Evolutionary conservation across 2,888 invertebrate genomes (phyloP).

Genomic region (Heteromurus nitidus): DNA sequence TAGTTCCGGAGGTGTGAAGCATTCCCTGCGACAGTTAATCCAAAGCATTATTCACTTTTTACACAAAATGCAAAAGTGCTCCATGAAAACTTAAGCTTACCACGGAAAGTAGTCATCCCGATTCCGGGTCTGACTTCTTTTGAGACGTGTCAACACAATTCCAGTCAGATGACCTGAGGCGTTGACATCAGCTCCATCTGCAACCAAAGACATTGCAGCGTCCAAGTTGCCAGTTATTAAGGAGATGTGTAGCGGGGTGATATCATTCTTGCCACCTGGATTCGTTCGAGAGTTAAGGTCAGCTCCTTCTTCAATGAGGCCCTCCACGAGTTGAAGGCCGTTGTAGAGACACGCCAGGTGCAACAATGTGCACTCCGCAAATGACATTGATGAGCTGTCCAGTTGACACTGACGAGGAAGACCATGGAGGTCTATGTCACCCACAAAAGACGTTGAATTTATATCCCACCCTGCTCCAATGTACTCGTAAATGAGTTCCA

Average conservation of each 20-base stretch:
- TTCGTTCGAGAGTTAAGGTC: conserved; percentile 18
- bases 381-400: too few relatives aligned
- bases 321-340: conserved; percentile 3
- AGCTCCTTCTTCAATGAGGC: conserved; percentile 19
- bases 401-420: too few relatives aligned
- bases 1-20: conserved; percentile 9
- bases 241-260: conserved; percentile 23
- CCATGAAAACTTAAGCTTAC: neutral
- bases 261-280: neutral
- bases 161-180: neutral
- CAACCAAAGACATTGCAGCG: neutral
- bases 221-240: neutral
- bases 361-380: neutral
- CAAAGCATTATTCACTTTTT: too few relatives aligned
- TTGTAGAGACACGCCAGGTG: conserved; percentile 40
- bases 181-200: conserved; percentile 9
- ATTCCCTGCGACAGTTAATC: too few relatives aligned
- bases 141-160: neutral
- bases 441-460: neutral
- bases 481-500: conserved; percentile 17
- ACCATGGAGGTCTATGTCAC: too few relatives aligned
- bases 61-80: too few relatives aligned
- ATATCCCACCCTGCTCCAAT: conserved; percentile 41
- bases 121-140: neutral
- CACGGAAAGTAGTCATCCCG: neutral